phyloP scores from a whole-genome alignment of 2,797 vertebrate genomes.

The Ibycter americanus region DNA sequence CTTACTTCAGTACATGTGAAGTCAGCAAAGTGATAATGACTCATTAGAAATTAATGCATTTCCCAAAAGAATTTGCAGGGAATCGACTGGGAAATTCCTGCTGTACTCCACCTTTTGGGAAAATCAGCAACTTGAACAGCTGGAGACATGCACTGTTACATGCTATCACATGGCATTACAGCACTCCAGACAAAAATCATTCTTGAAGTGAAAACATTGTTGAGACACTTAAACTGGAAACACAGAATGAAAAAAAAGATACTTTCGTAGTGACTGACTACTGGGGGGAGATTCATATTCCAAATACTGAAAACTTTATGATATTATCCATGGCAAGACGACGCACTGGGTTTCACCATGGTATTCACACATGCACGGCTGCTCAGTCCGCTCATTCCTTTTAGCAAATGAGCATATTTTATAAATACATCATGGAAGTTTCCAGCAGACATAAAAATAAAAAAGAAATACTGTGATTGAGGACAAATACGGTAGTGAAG shows the following conservation, averaged over 20 bases:
- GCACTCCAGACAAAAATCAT: neutral
- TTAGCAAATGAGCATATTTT: neutral
- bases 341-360: rapidly evolving
- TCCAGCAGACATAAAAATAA: neutral
- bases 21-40: constrained; percentile 4
- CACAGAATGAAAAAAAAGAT: neutral
- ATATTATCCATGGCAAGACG: rapidly evolving
- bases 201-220: rapidly evolving
- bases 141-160: neutral
- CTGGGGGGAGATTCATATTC: neutral
- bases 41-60: constrained; percentile 34
- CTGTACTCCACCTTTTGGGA: constrained; percentile 1
- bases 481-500: neutral
- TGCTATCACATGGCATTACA: neutral
- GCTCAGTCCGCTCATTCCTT: neutral
- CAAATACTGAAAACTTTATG: neutral
- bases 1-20: neutral
- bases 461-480: neutral
- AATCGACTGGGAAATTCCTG: neutral
- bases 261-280: neutral
- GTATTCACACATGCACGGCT: rapidly evolving
- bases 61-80: neutral
- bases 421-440: rapidly evolving
- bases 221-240: neutral
- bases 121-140: constrained; percentile 3